phyloP scores from a whole-genome alignment of 2,113 vertebrate species.

The Proteles cristata region DNA sequence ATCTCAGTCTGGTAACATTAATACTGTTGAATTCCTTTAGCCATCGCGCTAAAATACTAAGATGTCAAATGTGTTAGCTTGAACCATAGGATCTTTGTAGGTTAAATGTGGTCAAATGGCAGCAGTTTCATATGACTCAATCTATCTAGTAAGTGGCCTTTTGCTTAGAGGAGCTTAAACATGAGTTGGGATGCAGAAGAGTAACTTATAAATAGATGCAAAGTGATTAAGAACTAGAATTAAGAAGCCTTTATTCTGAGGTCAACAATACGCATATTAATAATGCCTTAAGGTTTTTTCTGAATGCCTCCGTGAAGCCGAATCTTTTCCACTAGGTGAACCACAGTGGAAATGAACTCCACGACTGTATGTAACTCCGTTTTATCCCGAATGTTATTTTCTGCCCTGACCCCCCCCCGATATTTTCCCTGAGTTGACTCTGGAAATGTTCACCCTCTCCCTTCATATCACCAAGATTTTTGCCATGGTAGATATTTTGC shows the following conservation, averaged over 20 bases:
- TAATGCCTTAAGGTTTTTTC: not conserved
- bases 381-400: not conserved
- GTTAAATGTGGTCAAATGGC: not conserved
- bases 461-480: not conserved
- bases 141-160: not conserved
- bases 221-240: conserved; percentile 45
- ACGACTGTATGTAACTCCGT: not conserved
- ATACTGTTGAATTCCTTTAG: not conserved
- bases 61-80: not conserved
- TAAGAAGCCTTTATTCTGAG: not conserved
- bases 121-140: not conserved
- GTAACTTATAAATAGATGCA: not conserved
- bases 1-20: not conserved
- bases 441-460: not conserved
- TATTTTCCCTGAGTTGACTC: not conserved
- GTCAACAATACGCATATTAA: not conserved
- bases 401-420: not conserved
- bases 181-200: not conserved
- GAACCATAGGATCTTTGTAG: not conserved
- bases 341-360: not conserved
- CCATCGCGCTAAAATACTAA: not conserved
- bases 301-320: not conserved
- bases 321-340: not conserved
- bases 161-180: not conserved
- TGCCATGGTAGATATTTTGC: not conserved